These are phyloP conservation scores for Procavia capensis DNA, from an alignment of 2,113 vertebrate species.

Conservation along the genomic window DNA sequence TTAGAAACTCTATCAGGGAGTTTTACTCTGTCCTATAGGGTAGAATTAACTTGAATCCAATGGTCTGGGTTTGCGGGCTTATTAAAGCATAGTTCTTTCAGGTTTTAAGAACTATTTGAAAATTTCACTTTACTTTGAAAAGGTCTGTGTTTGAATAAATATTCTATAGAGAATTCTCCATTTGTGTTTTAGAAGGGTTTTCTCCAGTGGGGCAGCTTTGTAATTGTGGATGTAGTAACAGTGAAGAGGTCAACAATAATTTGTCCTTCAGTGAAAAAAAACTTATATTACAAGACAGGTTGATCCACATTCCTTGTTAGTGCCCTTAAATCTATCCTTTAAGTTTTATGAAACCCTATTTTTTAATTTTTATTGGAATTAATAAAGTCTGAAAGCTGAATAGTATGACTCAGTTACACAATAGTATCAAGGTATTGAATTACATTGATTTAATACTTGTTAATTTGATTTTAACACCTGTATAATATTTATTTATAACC, in stretches of 20 bases:
- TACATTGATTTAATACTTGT: neutral
- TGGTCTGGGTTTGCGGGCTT: no score
- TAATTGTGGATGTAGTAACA: neutral
- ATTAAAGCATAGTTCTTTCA: neutral
- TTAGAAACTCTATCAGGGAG: no score
- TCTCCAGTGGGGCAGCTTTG: neutral
- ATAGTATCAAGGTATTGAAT: neutral
- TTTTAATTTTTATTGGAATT: slow-evolving; percentile 26
- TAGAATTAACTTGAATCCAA: no score
- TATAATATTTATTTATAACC: neutral
- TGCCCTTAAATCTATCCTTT: slow-evolving; percentile 5
- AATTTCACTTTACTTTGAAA: neutral
- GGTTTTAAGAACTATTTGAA: neutral
- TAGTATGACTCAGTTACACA: neutral
- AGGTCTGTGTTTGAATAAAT: neutral
- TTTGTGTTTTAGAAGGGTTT: neutral
- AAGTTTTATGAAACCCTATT: slow-evolving; percentile 1
- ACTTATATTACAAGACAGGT: neutral
- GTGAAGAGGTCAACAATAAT: neutral
- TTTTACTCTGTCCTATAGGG: no score
- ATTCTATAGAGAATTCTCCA: neutral
- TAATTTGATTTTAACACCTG: neutral
- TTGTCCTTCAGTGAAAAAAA: neutral
- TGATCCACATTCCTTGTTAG: neutral
- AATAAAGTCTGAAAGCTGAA: neutral